Percentiles rank a stretch among this genome's conserved stretches.
phyloP scores from a whole-genome alignment of 1,140 invertebrate genomes.

The Drosophila guanche region DNA sequence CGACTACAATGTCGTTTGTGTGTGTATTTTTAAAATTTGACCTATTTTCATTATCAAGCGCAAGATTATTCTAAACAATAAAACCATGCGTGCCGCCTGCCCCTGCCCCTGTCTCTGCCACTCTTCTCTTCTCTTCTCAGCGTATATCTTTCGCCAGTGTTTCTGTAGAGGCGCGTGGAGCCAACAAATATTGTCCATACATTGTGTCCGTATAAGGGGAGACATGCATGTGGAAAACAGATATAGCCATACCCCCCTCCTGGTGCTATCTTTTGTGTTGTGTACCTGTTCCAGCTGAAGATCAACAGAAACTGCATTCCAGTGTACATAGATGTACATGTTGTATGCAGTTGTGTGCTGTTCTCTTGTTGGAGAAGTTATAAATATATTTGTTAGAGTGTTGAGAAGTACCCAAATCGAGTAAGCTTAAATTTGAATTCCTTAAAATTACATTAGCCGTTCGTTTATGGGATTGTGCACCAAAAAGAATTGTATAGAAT shows the following conservation, averaged over 20 bases:
- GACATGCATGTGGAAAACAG: neutral
- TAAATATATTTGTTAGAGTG: too few relatives aligned
- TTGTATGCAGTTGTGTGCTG: too few relatives aligned
- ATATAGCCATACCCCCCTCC: neutral
- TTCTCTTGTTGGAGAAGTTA: too few relatives aligned
- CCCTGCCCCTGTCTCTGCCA: neutral
- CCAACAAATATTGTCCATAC: conserved; percentile 19
- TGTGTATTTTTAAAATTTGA: conserved; percentile 83
- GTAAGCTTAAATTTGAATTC: too few relatives aligned
- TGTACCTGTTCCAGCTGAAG: conserved; percentile 5
- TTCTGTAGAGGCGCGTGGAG: conserved; percentile 56
- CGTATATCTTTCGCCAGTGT: conserved; percentile 37
- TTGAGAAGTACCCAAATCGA: too few relatives aligned
- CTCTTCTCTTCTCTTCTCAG: conserved; percentile 15
- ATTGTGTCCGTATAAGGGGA: conserved; percentile 11
- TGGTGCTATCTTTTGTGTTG: neutral
- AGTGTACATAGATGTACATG: neutral
- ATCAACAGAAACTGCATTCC: conserved; percentile 32
- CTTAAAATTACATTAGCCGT: too few relatives aligned
- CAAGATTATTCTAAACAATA: conserved; percentile 83
- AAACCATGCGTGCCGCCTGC: conserved; percentile 50
- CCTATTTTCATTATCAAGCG: conserved; percentile 83
- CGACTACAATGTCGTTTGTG: conserved; percentile 76
- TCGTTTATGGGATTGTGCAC: too few relatives aligned
- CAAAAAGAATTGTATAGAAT: too few relatives aligned